Evolutionary conservation across 2,888 invertebrate species (phyloP), one percentile per base, ranked within the genome.

Genomic region (Phyllotreta striolata): DNA sequence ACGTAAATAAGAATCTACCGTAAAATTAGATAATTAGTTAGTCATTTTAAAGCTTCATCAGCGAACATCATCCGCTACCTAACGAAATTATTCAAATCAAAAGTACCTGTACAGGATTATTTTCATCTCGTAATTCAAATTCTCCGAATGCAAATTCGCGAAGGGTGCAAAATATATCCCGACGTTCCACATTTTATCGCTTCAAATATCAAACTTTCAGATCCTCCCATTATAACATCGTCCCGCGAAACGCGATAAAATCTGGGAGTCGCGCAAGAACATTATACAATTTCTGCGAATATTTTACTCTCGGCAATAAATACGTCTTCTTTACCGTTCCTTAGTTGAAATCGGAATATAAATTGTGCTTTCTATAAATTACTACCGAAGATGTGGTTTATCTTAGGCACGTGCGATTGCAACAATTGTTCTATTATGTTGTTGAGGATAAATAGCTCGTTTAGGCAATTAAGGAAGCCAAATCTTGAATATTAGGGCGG

Each of bases 391-490:
- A 73, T 74, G 73, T 67, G 76, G 77, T 76, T 71, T 76, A 76
- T 76, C 74, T 77, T 67, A 66, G 73, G 74, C 76, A 76, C 71
- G 73, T 73, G 73, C 71, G 72, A 74, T 73, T 75, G 74, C 71
- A 73, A 72, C 76, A 75, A 78, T 78, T 77, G 77, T 76, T 77
- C 76, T 75, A 77, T 78, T 78, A 77, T 75, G 51, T 59, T 52
- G 43, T 47, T 10, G 66, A 63, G 51, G 60, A 63, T 63, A 56
- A 46, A 63, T 63, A 40, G 66, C 24, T 34, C 54, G 44, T 46
- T n/a, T 54, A 13, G 43, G 37, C 60, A 14, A 47, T 39, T 35
- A 47, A 38, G 8, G 47, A 55, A 14, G 43, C 8, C 4, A 24
- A 35, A 9, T 55, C 10, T 40, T 55, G 4, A 34, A 9, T 49